A percentile compares a stretch with the other conserved stretches of the same genome.
These are phyloP conservation scores for Echiichthys vipera DNA, from an alignment of 2,797 vertebrate genomes.

Conservation along the genomic window DNA sequence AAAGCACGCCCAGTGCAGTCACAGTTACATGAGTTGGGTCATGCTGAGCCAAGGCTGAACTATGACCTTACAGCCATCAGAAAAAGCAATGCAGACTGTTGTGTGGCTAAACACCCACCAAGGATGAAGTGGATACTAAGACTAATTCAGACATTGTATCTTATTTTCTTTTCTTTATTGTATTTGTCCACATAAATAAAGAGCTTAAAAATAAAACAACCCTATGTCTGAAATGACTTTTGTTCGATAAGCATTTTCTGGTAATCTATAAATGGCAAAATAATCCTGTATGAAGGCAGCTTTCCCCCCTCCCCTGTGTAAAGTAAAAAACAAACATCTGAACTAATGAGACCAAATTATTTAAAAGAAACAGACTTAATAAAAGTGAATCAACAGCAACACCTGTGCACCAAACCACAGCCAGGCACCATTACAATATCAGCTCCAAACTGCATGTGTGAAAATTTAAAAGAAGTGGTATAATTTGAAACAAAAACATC, in stretches of 20 bases:
- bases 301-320: background rate
- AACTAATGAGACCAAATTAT: background rate
- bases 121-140: constrained; percentile 10
- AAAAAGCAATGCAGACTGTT: constrained; percentile 30
- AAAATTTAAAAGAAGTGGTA: constrained; percentile 32
- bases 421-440: background rate
- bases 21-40: constrained; percentile 39
- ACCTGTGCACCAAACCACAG: background rate
- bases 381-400: background rate
- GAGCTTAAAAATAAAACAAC: background rate
- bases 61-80: constrained; percentile 35
- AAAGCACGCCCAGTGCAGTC: constrained; percentile 36
- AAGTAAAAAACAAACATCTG: constrained; percentile 5
- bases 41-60: constrained; percentile 52
- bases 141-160: background rate
- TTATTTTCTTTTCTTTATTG: background rate
- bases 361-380: constrained; percentile 5
- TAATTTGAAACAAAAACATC: constrained; percentile 53
- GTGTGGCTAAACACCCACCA: constrained; percentile 31
- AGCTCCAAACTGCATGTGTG: constrained; percentile 14
- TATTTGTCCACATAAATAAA: background rate
- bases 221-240: background rate
- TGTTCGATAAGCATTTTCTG: background rate
- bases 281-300: background rate
- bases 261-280: background rate